phyloP scores from a whole-genome alignment of 2,888 invertebrate species.

The Busseola fusca region DNA sequence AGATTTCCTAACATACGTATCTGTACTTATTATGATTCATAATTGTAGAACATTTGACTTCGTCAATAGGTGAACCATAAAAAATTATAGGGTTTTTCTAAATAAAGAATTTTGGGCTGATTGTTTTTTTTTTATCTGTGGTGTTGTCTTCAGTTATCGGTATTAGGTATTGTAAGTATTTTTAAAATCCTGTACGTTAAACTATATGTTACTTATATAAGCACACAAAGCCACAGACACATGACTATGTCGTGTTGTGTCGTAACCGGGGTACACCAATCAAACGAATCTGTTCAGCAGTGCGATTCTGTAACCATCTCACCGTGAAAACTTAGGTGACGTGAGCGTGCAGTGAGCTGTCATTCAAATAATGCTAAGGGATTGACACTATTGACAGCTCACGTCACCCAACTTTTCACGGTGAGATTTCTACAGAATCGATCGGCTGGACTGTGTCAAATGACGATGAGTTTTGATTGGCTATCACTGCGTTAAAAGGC shows the following conservation, averaged over 20 bases:
- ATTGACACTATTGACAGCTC: too few species aligned
- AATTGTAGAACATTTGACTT: background rate
- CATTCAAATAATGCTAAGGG: too few species aligned
- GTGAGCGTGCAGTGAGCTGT: too few species aligned
- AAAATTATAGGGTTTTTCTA: background rate
- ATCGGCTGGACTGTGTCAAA: too few species aligned
- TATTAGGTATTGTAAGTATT: background rate
- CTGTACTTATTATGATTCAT: background rate
- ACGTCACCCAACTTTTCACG: too few species aligned
- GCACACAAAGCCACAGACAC: background rate
- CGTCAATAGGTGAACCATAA: background rate
- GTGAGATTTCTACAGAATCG: too few species aligned
- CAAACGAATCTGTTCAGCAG: too few species aligned
- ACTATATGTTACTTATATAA: background rate
- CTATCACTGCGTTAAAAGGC: background rate
- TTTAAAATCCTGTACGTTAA: too few species aligned
- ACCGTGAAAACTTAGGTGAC: too few species aligned
- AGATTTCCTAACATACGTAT: too few species aligned
- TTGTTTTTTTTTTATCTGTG: background rate
- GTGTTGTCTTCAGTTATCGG: background rate
- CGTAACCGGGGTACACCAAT: background rate
- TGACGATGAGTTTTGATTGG: background rate
- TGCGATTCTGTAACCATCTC: too few species aligned
- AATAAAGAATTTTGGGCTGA: constrained; percentile 14
- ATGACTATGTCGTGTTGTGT: background rate